phyloP scores from a whole-genome alignment of 2,113 vertebrate species.

The Glaucidium brasilianum region DNA sequence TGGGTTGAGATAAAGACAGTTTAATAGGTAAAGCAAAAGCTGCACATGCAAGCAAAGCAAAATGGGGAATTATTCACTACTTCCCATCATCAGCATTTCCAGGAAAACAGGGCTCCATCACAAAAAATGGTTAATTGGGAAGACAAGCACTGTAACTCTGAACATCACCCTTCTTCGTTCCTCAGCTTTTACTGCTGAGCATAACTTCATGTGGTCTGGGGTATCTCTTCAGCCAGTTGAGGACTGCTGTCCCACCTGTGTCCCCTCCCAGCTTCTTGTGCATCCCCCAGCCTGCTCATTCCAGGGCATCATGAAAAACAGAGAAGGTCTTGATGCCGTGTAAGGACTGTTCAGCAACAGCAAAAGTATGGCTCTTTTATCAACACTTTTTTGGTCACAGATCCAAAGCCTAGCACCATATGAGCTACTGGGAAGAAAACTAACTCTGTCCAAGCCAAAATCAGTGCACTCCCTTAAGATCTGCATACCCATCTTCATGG shows the following conservation, averaged over 20 bases:
- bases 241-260: background rate
- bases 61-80: background rate
- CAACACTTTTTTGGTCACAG: background rate
- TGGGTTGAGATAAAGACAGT: background rate
- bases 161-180: background rate
- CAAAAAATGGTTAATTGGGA: background rate
- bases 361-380: background rate
- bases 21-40: background rate
- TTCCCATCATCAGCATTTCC: background rate
- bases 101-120: background rate
- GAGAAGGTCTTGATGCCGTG: background rate
- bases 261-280: background rate
- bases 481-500: background rate
- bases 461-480: background rate
- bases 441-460: background rate
- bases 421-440: background rate
- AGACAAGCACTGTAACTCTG: rapidly evolving
- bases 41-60: background rate
- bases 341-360: background rate
- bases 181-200: background rate
- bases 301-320: background rate
- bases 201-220: no score
- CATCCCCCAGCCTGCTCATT: background rate
- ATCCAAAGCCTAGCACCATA: background rate
- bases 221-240: background rate